Conservation (phyloP, 2,797 vertebrate genomes). For the Sebastes oblongus region DNA sequence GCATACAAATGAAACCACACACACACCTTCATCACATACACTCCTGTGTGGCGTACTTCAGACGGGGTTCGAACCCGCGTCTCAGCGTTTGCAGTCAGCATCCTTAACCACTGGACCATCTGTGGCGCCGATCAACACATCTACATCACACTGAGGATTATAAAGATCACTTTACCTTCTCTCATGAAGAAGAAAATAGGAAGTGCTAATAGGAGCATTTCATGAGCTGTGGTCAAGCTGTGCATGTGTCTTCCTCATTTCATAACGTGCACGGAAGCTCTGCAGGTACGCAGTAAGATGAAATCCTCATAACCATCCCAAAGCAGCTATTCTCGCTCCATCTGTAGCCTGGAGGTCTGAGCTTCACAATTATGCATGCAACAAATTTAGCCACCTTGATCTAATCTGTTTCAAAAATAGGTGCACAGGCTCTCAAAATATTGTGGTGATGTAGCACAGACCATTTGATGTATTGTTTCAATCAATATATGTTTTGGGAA, state of each 20-base stretch:
- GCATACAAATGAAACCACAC: too few species aligned
- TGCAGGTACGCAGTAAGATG: neutral
- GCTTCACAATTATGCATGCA: conserved; percentile 26
- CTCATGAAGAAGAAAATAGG: neutral
- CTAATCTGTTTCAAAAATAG: neutral
- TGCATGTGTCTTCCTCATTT: neutral
- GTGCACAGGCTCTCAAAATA: neutral
- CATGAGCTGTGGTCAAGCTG: neutral
- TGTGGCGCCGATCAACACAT: neutral
- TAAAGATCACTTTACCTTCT: neutral
- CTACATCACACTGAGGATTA: neutral
- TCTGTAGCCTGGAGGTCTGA: neutral
- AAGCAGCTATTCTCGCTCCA: neutral
- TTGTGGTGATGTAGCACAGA: neutral
- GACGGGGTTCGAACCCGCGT: too few species aligned
- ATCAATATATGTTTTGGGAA: neutral
- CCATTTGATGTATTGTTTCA: neutral
- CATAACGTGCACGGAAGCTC: neutral
- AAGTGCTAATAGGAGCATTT: neutral
- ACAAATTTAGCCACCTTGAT: conserved; percentile 24
- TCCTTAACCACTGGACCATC: too few species aligned
- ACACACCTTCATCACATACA: too few species aligned
- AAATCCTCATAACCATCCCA: neutral
- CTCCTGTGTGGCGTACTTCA: too few species aligned
- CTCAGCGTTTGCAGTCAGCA: too few species aligned